Percentiles rank a stretch among this genome's conserved stretches.
phyloP scores from a whole-genome alignment of 2,113 vertebrate genomes.

The Xiphorhynchus elegans region DNA sequence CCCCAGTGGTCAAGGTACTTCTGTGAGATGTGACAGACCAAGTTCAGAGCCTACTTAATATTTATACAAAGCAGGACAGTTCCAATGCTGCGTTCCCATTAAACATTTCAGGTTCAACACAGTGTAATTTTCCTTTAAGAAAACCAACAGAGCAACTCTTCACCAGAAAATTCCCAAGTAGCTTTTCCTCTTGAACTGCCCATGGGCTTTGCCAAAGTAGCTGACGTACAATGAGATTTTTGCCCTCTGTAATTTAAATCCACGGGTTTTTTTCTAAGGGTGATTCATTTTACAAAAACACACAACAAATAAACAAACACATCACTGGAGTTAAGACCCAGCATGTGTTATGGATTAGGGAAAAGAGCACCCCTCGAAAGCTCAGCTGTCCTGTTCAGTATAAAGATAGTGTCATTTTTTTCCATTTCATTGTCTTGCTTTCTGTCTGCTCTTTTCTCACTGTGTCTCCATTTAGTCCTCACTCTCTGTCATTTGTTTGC shows the following conservation, averaged over 20 bases:
- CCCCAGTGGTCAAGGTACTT: neutral
- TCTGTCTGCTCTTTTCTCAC: neutral
- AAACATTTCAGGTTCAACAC: neutral
- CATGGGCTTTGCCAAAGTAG: conserved; percentile 35
- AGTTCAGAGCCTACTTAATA: neutral
- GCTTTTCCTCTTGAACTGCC: conserved; percentile 27
- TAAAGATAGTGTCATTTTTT: neutral
- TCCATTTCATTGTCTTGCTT: conserved; percentile 38
- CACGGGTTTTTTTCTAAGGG: conserved; percentile 28
- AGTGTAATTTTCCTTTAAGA: neutral
- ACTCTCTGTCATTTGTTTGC: neutral
- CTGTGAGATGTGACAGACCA: neutral
- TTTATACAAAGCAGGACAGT: neutral
- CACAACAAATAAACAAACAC: conserved; percentile 70
- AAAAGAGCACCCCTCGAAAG: conserved; percentile 56
- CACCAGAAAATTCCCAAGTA: conserved; percentile 20
- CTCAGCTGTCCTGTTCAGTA: conserved; percentile 41
- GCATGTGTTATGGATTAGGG: conserved; percentile 65
- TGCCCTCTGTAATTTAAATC: conserved; percentile 42
- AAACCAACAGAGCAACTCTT: neutral
- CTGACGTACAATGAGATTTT: conserved; percentile 45
- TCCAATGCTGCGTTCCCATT: neutral
- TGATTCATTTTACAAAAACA: conserved; percentile 65
- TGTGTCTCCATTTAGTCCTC: neutral
- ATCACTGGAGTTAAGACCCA: conserved; percentile 34